Evolutionary conservation across 2,888 invertebrate genomes (phyloP).

Genomic region (Branchellion lobata): DNA sequence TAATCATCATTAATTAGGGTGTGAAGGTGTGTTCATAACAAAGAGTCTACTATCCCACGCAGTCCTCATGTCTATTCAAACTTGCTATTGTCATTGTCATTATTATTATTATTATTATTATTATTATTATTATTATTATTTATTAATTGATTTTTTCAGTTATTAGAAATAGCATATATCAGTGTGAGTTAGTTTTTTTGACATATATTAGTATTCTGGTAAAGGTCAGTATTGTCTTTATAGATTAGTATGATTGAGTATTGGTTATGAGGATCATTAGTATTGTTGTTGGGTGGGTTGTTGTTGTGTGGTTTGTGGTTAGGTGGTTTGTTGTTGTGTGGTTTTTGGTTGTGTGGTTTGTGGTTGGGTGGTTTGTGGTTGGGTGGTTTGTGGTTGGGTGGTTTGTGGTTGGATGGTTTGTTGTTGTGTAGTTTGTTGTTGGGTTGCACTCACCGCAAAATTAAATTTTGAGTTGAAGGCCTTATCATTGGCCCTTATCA

Average conservation of each 20-base stretch:
- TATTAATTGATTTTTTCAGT: neutral
- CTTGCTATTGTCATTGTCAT: neutral
- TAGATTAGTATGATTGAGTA: neutral
- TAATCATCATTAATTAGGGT: too few relatives aligned
- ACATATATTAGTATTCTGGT: neutral
- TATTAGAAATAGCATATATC: too few relatives aligned
- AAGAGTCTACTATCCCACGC: neutral
- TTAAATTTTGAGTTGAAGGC: slow-evolving; percentile 26
- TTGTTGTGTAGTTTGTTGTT: too few relatives aligned
- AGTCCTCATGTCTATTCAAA: neutral
- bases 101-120: neutral
- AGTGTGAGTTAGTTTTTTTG: too few relatives aligned
- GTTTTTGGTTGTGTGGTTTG: too few relatives aligned
- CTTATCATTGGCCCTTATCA: slow-evolving; percentile 34
- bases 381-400: too few relatives aligned
- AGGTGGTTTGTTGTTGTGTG: too few relatives aligned
- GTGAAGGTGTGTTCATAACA: too few relatives aligned
- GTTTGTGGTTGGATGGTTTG: too few relatives aligned
- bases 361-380: too few relatives aligned
- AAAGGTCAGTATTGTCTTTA: neutral
- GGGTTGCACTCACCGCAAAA: slow-evolving; percentile 39
- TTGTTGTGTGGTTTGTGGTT: too few relatives aligned
- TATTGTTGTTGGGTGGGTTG: too few relatives aligned
- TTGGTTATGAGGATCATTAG: neutral
- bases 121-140: neutral